phyloP scores from a whole-genome alignment of 2,113 vertebrate genomes.

The Pomatostomus ruficeps region DNA sequence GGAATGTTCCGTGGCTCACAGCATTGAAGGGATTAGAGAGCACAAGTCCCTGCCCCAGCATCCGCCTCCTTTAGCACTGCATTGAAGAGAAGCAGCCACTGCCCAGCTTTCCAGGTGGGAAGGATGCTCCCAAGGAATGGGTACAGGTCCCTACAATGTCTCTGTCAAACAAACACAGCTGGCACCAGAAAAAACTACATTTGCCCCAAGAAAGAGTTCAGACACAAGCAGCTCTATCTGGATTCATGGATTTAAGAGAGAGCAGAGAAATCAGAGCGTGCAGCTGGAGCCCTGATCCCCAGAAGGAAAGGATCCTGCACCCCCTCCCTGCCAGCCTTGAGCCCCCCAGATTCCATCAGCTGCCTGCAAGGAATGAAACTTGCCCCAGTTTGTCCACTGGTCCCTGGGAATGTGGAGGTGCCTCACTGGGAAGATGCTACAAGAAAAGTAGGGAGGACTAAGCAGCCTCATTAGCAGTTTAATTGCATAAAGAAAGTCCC shows the following conservation, averaged over 20 bases:
- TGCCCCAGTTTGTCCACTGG: background rate
- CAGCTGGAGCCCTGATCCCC: background rate
- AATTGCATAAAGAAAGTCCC: background rate
- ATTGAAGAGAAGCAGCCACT: background rate
- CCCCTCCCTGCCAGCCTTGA: background rate
- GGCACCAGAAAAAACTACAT: background rate
- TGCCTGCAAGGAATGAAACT: background rate
- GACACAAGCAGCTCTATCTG: background rate
- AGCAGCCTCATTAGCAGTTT: background rate
- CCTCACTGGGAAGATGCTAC: background rate
- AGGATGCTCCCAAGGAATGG: background rate
- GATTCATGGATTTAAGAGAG: background rate
- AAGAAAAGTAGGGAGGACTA: background rate
- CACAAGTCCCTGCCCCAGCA: background rate
- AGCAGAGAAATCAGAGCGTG: background rate
- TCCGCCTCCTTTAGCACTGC: background rate
- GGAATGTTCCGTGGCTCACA: background rate
- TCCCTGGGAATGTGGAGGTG: background rate
- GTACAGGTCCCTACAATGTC: background rate
- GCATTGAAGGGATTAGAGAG: background rate
- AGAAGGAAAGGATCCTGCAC: background rate
- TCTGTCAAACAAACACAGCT: background rate
- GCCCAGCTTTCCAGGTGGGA: background rate
- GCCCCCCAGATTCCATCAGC: background rate
- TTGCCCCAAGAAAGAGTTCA: background rate